These are phyloP conservation scores for Phyllostomus discolor DNA, from an alignment of 2,113 vertebrate genomes.

Conservation along the genomic window DNA sequence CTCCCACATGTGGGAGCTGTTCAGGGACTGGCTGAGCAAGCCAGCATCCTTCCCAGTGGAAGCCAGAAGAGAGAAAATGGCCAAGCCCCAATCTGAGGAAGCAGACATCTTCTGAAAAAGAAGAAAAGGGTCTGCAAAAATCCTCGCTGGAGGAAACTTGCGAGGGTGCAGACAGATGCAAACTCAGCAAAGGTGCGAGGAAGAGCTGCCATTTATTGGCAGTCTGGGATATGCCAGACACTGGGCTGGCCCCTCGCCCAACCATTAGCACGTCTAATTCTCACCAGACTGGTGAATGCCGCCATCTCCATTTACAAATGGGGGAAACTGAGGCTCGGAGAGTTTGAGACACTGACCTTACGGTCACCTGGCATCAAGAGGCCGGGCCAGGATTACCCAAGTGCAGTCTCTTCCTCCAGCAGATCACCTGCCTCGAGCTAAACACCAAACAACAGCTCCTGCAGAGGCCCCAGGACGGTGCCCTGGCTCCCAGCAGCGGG, in stretches of 20 bases:
- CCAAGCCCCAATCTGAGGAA: constrained; percentile 25
- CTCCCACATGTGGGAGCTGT: not conserved
- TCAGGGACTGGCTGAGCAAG: not conserved
- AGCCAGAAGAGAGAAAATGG: not conserved
- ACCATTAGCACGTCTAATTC: not conserved
- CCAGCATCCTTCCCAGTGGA: not conserved
- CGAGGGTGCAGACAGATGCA: not conserved
- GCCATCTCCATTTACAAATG: not conserved
- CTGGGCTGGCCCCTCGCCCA: not conserved
- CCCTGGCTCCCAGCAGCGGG: not conserved
- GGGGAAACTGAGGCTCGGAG: not conserved
- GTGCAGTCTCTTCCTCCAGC: not conserved
- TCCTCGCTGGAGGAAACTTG: not conserved
- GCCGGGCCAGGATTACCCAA: not conserved
- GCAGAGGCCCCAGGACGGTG: rapidly evolving
- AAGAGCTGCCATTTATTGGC: not conserved
- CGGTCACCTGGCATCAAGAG: not conserved
- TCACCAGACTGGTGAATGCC: not conserved
- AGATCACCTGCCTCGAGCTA: not conserved
- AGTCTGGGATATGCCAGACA: not conserved
- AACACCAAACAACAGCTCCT: not conserved
- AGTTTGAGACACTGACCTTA: not conserved
- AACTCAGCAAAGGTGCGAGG: not conserved
- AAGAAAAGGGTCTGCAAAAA: not conserved
- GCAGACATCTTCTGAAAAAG: constrained; percentile 21